Conservation (phyloP, 2,888 invertebrate genomes). For the Mactromeris polynyma region DNA sequence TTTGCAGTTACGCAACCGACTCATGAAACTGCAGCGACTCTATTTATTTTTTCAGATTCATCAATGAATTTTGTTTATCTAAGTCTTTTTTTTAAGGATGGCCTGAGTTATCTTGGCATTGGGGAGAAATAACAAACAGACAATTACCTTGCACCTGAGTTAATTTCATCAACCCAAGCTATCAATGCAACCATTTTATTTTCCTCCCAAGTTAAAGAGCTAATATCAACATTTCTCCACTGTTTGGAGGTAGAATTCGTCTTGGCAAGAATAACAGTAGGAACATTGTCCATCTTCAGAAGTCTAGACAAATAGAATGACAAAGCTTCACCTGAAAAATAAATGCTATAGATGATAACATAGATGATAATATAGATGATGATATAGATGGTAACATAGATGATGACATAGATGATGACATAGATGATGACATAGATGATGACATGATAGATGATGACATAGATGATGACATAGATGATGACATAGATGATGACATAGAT, state of each 20-base stretch:
- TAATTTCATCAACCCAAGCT: constrained; percentile 82
- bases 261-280: constrained; percentile 81
- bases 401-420: too few relatives aligned
- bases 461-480: too few relatives aligned
- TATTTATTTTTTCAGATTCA: too few relatives aligned
- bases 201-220: constrained; percentile 80
- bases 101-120: background rate
- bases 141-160: constrained; percentile 45
- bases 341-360: background rate
- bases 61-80: too few relatives aligned
- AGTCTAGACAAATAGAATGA: constrained; percentile 85
- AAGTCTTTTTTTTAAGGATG: too few relatives aligned
- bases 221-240: constrained; percentile 76
- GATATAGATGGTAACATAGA: too few relatives aligned
- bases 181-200: constrained; percentile 85
- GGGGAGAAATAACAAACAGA: background rate
- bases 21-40: too few relatives aligned
- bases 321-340: constrained; percentile 84
- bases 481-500: too few relatives aligned
- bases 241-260: constrained; percentile 74
- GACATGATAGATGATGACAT: too few relatives aligned
- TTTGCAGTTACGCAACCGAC: too few relatives aligned
- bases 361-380: too few relatives aligned
- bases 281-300: constrained; percentile 84
- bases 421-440: too few relatives aligned